Evolutionary conservation across 2,888 invertebrate genomes (phyloP), one percentile per base, ranked within the genome.

Genomic region (Nymphalis c-album): DNA sequence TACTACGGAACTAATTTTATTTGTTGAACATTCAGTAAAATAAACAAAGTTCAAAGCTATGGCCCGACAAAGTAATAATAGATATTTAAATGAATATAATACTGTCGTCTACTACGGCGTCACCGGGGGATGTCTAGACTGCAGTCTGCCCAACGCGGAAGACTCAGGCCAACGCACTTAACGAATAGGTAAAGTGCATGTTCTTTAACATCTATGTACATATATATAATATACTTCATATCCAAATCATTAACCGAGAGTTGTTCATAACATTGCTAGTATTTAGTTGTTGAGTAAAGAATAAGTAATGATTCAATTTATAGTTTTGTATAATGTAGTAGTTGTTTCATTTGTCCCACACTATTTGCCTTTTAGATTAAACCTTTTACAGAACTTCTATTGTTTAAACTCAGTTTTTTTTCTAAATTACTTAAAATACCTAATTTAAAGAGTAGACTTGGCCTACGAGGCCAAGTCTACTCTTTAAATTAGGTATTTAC

Each of bases 91-190:
- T 63, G 47, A 63, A 58, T 48, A 63, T 67, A 67, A 64, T 69
- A 62, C 60, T 51, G 62, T 48, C 61, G 62, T 68, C 48, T 48
- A 46, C 64, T 69, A 64, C 51, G 76, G 80, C 82, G 83, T 85
- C 85, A 84, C 85, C 85, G 66, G 76, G 75, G 71, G 77, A 64
- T 69, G 88, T 87, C 87, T 78, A 78, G 79, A 78, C 81, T 76
- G 73, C 82, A 83, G 86, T 85, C 66, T 60, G 58, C 50, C 59
- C 63, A 63, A 60, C 55, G 53, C 63, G 66, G 69, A 69, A 63
- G 63, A 64, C 58, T 63, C 51, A 20, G 69, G 67, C 63, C 71
- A 64, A 65, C 63, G 71, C 67, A 60, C 71, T 70, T 60, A 55
- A 47, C 46, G 47, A 63, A 63, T 57, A 62, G 20, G 51, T 26